Evolutionary conservation across 2,888 invertebrate species (phyloP).

Genomic region (Idaea aversata): DNA sequence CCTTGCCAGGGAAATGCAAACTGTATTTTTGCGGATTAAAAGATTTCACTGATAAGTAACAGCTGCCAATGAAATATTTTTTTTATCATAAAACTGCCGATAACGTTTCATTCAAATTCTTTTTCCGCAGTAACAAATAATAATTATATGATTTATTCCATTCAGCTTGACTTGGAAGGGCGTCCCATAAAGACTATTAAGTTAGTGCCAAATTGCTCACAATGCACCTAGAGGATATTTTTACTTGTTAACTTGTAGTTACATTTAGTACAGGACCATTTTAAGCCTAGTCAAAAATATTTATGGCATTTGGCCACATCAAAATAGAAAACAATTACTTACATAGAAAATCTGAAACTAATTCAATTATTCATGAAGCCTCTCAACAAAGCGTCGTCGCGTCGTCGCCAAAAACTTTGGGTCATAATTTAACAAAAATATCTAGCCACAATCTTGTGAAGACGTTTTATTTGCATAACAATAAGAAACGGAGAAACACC

Average conservation of each 20-base stretch:
- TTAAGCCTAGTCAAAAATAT: too few species aligned
- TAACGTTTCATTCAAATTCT: not conserved
- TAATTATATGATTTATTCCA: too few species aligned
- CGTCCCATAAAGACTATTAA: too few species aligned
- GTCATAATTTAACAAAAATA: not conserved
- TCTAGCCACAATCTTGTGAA: not conserved
- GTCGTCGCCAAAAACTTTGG: not conserved
- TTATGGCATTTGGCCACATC: not conserved
- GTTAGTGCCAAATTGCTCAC: too few species aligned
- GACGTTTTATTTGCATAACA: constrained; percentile 5
- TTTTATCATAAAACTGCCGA: not conserved
- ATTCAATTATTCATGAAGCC: not conserved
- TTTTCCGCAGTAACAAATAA: too few species aligned
- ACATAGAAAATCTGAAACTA: not conserved
- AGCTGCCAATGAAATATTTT: not conserved
- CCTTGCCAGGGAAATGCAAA: not conserved
- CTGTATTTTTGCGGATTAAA: not conserved
- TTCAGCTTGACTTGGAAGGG: too few species aligned
- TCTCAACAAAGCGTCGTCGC: not conserved
- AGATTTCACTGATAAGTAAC: not conserved
- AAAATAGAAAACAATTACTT: not conserved
- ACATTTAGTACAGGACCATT: too few species aligned
- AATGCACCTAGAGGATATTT: too few species aligned
- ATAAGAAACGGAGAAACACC: not conserved
- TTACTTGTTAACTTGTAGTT: too few species aligned